phyloP scores from a whole-genome alignment of 2,113 vertebrate genomes.

The Peromyscus leucopus region DNA sequence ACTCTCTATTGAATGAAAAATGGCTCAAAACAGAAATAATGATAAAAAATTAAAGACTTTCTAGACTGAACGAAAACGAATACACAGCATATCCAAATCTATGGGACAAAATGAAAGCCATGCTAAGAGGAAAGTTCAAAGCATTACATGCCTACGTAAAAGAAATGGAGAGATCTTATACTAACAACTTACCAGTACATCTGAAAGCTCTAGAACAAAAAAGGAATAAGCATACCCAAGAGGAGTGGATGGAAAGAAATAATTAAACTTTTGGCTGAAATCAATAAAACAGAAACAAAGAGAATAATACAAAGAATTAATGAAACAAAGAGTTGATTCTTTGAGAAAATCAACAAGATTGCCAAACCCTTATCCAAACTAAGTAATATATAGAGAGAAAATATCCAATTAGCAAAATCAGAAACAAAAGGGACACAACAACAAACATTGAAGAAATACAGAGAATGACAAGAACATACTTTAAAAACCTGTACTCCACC shows the following conservation, averaged over 20 bases:
- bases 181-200: neutral
- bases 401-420: neutral
- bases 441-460: neutral
- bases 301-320: neutral
- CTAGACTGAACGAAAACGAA: neutral
- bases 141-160: neutral
- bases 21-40: neutral
- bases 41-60: neutral
- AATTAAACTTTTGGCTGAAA: neutral
- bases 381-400: neutral
- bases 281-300: neutral
- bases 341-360: neutral
- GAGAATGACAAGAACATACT: neutral
- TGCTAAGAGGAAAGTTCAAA: neutral
- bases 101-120: neutral
- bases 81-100: neutral
- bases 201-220: neutral
- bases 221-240: neutral
- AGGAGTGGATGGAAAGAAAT: neutral
- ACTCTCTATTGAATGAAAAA: neutral
- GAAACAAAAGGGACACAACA: neutral
- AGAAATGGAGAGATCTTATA: neutral
- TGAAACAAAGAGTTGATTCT: neutral
- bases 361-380: neutral
- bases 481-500: neutral